These are phyloP conservation scores for Platysteira castanea DNA, from an alignment of 2,113 vertebrate genomes.

Conservation along the genomic window DNA sequence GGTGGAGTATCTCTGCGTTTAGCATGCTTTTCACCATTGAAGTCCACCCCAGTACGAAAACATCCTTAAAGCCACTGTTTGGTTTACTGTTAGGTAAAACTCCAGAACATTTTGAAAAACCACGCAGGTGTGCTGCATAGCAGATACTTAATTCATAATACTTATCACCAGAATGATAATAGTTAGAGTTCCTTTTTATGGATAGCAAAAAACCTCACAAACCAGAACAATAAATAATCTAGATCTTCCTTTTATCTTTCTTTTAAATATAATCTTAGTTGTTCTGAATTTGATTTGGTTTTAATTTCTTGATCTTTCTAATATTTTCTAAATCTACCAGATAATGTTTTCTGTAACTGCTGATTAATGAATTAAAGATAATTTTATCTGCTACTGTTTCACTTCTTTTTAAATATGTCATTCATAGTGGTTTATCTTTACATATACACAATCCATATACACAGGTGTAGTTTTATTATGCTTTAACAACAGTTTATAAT, in stretches of 20 bases:
- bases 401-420: constrained; percentile 36
- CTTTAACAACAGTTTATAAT: constrained; percentile 14
- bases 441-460: background rate
- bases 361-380: constrained; percentile 33
- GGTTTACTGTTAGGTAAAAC: constrained; percentile 52
- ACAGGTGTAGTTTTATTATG: constrained; percentile 24
- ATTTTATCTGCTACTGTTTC: constrained; percentile 48
- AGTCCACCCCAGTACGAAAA: constrained; percentile 54
- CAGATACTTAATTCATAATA: constrained; percentile 46
- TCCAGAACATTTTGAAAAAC: constrained; percentile 45
- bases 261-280: constrained; percentile 52
- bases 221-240: background rate
- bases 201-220: background rate
- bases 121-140: constrained; percentile 35
- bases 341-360: constrained; percentile 35
- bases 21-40: constrained; percentile 58
- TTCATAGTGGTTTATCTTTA: constrained; percentile 10
- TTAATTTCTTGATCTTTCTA: constrained; percentile 44
- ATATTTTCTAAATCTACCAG: constrained; percentile 40
- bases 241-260: background rate
- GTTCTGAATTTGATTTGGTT: constrained; percentile 50
- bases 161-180: constrained; percentile 10
- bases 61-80: constrained; percentile 59
- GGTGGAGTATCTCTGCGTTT: constrained; percentile 61
- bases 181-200: constrained; percentile 35